Percentiles rank a stretch among this genome's conserved stretches.
Evolutionary conservation across 2,888 invertebrate genomes (phyloP).

Genomic region (Apotomis capreana): DNA sequence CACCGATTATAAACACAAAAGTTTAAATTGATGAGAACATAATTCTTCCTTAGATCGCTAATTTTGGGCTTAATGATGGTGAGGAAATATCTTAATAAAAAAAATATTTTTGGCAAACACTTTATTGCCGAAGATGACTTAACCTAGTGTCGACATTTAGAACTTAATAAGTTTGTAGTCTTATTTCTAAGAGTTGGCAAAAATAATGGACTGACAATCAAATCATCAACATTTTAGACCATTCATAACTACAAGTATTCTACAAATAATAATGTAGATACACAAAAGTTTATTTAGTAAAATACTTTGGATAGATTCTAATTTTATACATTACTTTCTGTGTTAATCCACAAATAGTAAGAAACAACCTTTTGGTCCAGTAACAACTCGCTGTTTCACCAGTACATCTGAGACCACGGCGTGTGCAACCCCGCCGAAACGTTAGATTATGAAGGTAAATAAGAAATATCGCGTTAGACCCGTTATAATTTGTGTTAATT

Average conservation of each 20-base stretch:
- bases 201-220: neutral
- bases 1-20: conserved; percentile 9
- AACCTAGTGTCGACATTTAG: conserved; percentile 43
- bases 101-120: conserved; percentile 44
- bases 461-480: too few relatives aligned
- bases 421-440: too few relatives aligned
- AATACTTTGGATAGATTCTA: conserved; percentile 7
- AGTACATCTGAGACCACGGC: too few relatives aligned
- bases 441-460: too few relatives aligned
- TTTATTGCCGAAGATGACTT: conserved; percentile 51
- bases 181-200: neutral
- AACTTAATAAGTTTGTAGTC: conserved; percentile 20
- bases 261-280: neutral
- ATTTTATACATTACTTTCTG: conserved; percentile 16
- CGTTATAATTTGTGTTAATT: too few relatives aligned
- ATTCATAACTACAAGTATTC: neutral
- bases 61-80: too few relatives aligned
- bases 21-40: neutral
- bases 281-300: conserved; percentile 2
- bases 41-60: too few relatives aligned
- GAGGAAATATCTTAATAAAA: conserved; percentile 19
- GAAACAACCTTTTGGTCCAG: neutral
- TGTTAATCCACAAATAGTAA: conserved; percentile 4
- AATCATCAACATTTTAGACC: neutral
- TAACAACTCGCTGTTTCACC: too few relatives aligned